phyloP scores from a whole-genome alignment of 2,888 invertebrate genomes.

The Drosophila anceps region DNA sequence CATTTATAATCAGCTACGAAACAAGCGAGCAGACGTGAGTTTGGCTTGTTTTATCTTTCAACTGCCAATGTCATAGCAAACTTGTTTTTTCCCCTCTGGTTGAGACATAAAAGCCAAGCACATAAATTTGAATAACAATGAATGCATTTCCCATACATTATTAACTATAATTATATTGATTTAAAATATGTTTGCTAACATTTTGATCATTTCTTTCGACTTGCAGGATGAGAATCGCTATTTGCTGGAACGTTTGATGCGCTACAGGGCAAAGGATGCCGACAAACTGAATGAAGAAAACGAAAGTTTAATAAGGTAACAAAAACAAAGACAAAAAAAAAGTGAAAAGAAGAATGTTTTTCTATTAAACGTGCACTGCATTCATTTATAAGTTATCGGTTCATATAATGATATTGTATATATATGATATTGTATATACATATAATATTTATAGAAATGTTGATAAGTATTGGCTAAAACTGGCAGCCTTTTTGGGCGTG shows the following conservation, averaged over 20 bases:
- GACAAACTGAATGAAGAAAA: slow-evolving; percentile 99
- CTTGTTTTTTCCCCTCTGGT: background rate
- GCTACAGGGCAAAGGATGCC: slow-evolving; percentile 97
- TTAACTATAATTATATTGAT: background rate
- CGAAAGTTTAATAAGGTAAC: slow-evolving; percentile 95
- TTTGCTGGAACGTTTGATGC: slow-evolving; percentile 94
- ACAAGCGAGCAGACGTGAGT: background rate
- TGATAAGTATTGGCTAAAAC: slow-evolving; percentile 25
- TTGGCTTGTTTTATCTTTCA: background rate
- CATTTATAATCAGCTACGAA: background rate
- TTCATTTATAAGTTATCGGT: slow-evolving; percentile 22
- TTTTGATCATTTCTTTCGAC: slow-evolving; percentile 19
- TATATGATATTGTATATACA: background rate
- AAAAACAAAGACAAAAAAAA: background rate
- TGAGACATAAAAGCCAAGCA: background rate
- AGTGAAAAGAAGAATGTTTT: background rate
- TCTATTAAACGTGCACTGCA: slow-evolving; percentile 6
- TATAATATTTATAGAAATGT: slow-evolving; percentile 12
- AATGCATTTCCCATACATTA: background rate
- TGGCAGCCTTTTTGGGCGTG: background rate
- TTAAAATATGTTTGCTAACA: background rate
- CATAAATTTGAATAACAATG: background rate
- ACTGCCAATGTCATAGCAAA: background rate
- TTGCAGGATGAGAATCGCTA: slow-evolving; percentile 94
- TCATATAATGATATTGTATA: slow-evolving; percentile 6